phyloP scores from a whole-genome alignment of 2,888 invertebrate genomes.

The Eurois occulta region DNA sequence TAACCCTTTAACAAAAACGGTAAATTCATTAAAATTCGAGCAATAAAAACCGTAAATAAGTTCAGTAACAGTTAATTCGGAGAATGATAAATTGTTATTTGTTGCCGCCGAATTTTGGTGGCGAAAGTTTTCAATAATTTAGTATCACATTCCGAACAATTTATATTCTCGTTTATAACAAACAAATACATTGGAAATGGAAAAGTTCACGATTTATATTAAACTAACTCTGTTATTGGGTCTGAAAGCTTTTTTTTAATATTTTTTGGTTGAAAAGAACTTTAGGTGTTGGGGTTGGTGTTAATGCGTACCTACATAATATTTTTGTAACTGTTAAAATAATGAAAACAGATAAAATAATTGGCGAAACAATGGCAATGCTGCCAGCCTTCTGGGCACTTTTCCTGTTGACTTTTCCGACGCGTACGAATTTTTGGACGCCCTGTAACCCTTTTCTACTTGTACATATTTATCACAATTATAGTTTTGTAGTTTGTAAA shows the following conservation, averaged over 20 bases:
- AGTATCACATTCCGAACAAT: constrained; percentile 56
- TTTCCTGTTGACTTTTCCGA: no score
- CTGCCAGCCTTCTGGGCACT: no score
- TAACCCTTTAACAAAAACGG: constrained; percentile 40
- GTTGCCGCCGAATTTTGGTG: constrained; percentile 49
- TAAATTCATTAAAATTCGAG: constrained; percentile 50
- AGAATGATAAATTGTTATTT: constrained; percentile 60
- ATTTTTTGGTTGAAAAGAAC: neutral
- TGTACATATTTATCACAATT: no score
- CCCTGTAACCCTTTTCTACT: no score
- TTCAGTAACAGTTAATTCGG: constrained; percentile 56
- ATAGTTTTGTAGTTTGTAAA: no score
- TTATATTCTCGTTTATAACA: constrained; percentile 45
- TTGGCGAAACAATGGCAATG: no score
- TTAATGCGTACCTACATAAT: neutral
- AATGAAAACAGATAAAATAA: no score
- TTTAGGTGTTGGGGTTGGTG: neutral
- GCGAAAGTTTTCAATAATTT: constrained; percentile 56
- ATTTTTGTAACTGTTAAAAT: neutral
- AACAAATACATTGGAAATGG: constrained; percentile 36
- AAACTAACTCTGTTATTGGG: neutral
- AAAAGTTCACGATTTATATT: constrained; percentile 30
- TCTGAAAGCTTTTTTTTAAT: neutral
- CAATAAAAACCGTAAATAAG: constrained; percentile 56
- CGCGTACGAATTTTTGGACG: no score